Percentiles rank a stretch among this genome's conserved stretches.
Evolutionary conservation across 1,140 invertebrate species (phyloP).

Genomic region (Scylla paramamosain): DNA sequence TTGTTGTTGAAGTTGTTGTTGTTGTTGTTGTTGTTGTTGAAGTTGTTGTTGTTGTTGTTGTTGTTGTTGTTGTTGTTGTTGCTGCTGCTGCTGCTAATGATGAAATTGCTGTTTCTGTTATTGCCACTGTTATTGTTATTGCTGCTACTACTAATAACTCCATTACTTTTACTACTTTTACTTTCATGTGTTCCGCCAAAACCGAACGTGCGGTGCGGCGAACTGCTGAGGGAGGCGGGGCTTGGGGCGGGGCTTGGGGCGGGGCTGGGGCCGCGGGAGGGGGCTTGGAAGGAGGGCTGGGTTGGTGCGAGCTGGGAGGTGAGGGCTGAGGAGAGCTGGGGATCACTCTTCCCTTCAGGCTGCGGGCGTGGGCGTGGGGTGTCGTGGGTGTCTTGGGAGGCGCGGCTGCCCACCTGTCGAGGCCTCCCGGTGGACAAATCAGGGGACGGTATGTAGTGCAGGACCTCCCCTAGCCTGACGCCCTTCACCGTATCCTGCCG

Average conservation of each 20-base stretch:
- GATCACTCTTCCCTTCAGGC: too few relatives aligned
- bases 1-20: not conserved
- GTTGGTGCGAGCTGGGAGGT: not conserved
- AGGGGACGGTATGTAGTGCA: constrained; percentile 32
- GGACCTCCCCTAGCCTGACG: not conserved
- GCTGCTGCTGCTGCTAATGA: too few relatives aligned
- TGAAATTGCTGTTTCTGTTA: too few relatives aligned
- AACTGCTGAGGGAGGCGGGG: too few relatives aligned
- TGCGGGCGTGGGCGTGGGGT: too few relatives aligned
- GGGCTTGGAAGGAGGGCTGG: not conserved
- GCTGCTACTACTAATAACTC: too few relatives aligned
- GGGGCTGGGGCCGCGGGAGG: not conserved
- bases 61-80: not conserved
- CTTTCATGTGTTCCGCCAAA: too few relatives aligned
- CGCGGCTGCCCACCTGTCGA: not conserved
- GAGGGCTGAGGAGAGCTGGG: not conserved
- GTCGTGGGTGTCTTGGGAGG: too few relatives aligned
- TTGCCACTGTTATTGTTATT: too few relatives aligned
- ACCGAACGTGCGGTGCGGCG: too few relatives aligned
- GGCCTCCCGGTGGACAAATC: constrained; percentile 36
- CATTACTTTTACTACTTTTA: too few relatives aligned
- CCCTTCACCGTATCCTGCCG: not conserved
- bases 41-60: not conserved
- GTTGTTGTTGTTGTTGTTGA: not conserved
- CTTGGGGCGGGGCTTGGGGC: not conserved